Base-by-base conservation (phyloP, 92 coral and sea anemone genomes). In the Epizoanthus fatuus region DNA sequence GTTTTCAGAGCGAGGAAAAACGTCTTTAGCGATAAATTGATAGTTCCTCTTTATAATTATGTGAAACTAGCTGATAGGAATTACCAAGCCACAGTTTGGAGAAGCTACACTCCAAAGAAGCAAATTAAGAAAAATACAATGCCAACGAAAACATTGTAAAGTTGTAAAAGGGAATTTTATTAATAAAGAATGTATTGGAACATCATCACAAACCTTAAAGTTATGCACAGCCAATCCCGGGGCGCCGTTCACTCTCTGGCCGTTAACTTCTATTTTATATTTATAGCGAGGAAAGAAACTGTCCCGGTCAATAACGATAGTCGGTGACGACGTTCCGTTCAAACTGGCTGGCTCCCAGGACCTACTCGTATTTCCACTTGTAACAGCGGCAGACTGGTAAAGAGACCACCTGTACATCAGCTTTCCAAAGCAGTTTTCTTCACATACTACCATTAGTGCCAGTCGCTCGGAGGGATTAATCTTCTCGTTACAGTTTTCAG, bases 381-480 rank as follows among this genome's bases (percentile, higher is more conserved):
- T 32, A 15, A 14, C 54, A 29, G 13, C 6, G 53, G 38, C 75
- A 44, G 54, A 16, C 57, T 70, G 55, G 91, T 81, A 86, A 60
- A 92, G 37, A 35, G 80, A 69, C 95, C 95, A 92, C 32, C 63
- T 66, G 63, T 89, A 89, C 74, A 60, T 12, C 13, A 89, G 84
- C 8, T 86, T 37, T 14, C 76, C 90, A 68, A 51, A 51, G 64
- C 95, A 92, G 45, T 55, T 64, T n/a, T 88, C 91, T 45, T 83
- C 71, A 63, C 95, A 92, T 58, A 73, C 81, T 8, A 87, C 62
- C 4, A 64, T 69, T 13, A 89, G 15, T 11, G 91, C 73, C 8
- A 92, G 59, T 37, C 92, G 89, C 51, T 86, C 86, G 6, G 95
- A 89, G 5, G 95, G 95, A 35, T 92, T 92, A 13, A 86, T 82